Evolutionary conservation across 2,888 invertebrate species (phyloP).

Genomic region (Athrips mouffetella): DNA sequence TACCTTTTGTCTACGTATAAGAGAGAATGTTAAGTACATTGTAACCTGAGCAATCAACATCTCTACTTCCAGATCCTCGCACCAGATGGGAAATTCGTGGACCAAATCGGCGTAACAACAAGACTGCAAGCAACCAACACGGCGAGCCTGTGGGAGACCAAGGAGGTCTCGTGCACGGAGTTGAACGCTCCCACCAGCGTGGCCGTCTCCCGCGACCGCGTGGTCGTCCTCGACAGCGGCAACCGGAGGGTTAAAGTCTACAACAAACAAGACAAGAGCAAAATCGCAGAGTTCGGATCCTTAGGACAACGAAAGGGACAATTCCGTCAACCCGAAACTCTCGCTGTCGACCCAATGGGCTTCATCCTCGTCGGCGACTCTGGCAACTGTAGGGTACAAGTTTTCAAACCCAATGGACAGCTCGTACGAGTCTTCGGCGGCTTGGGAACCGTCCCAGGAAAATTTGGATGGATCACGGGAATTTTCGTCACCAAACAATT

Average conservation of each 20-base stretch:
- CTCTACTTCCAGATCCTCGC: slow-evolving; percentile 62
- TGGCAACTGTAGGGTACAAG: slow-evolving; percentile 86
- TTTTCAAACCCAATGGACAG: slow-evolving; percentile 84
- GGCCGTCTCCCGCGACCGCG: slow-evolving; percentile 76
- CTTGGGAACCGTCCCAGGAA: slow-evolving; percentile 61
- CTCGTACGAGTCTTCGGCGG: slow-evolving; percentile 82
- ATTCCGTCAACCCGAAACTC: slow-evolving; percentile 85
- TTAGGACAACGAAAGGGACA: slow-evolving; percentile 83
- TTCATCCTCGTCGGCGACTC: slow-evolving; percentile 88
- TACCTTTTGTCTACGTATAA: no score
- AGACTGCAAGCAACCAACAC: slow-evolving; percentile 47
- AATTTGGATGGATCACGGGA: slow-evolving; percentile 85
- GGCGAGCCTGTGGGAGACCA: slow-evolving; percentile 52
- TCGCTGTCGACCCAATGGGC: slow-evolving; percentile 84
- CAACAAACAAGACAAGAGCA: slow-evolving; percentile 70
- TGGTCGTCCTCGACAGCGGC: slow-evolving; percentile 83
- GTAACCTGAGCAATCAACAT: no score
- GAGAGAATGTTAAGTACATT: no score
- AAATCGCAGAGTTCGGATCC: slow-evolving; percentile 81
- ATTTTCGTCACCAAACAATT: slow-evolving; percentile 78
- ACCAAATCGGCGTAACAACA: slow-evolving; percentile 77
- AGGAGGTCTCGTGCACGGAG: slow-evolving; percentile 65
- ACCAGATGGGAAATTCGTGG: slow-evolving; percentile 79
- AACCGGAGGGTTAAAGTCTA: slow-evolving; percentile 83
- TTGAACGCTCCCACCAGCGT: slow-evolving; percentile 86